phyloP scores from a whole-genome alignment of 1,140 invertebrate species.

The Campodea augens region DNA sequence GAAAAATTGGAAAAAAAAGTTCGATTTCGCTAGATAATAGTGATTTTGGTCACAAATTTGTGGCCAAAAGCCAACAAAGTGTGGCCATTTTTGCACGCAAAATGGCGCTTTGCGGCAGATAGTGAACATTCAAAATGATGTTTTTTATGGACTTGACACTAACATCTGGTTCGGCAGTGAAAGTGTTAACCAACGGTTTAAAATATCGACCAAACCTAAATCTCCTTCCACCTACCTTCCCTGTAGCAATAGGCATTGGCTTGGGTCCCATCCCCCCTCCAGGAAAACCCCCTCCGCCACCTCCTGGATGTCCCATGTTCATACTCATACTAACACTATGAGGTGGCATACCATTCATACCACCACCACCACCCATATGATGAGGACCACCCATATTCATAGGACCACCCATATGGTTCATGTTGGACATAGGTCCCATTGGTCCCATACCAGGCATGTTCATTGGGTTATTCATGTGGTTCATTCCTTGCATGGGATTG shows the following conservation, averaged over 20 bases:
- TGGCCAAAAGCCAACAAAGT: too few species aligned
- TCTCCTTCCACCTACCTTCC: slow-evolving; percentile 56
- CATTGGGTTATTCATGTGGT: too few species aligned
- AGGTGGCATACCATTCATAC: slow-evolving; percentile 6
- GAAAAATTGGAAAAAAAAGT: too few species aligned
- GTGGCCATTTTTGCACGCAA: too few species aligned
- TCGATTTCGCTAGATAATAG: too few species aligned
- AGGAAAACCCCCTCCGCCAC: slow-evolving; percentile 18
- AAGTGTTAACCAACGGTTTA: too few species aligned
- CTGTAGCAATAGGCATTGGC: slow-evolving; percentile 72
- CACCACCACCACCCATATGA: slow-evolving; percentile 12
- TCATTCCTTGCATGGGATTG: slow-evolving; percentile 20
- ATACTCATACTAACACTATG: slow-evolving; percentile 3
- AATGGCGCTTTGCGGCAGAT: too few species aligned
- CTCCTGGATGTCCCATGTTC: slow-evolving; percentile 15
- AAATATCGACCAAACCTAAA: too few species aligned
- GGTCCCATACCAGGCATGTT: slow-evolving; percentile 15
- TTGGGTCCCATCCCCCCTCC: slow-evolving; percentile 26
- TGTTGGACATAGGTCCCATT: slow-evolving; percentile 12
- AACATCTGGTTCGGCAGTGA: too few species aligned
- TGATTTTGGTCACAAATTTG: too few species aligned
- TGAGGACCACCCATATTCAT: slow-evolving; percentile 17
- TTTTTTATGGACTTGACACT: too few species aligned
- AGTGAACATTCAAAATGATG: too few species aligned
- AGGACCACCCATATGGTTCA: slow-evolving; percentile 11